Base-by-base conservation (phyloP, 1,140 invertebrate species). In the Acyrthosiphon pisum region DNA sequence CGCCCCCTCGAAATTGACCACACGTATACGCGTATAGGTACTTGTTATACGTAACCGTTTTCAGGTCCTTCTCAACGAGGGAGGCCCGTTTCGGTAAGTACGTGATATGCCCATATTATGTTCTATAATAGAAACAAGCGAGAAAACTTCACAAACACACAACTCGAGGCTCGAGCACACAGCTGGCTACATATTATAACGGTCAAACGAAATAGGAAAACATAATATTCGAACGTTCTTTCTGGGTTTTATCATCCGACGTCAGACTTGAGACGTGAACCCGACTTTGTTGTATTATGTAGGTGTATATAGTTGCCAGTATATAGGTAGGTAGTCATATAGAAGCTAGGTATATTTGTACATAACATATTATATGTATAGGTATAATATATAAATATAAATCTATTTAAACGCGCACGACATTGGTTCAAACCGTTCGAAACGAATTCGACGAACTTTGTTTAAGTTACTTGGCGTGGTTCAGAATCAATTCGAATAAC, bases 1-100 rank as follows among this genome's bases (percentile, higher is more conserved):
- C 90, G 56, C 90, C 90, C 60, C 41, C 90, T 76, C 56, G 41
- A 91, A 91, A 76, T 89, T 89, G 48, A 56, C 88, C 88, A 20
- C 88, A 56, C 86, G 44, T 88, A 87, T 26, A 26, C 30, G 7
- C 30, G 7, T 35, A 53, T 35, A 46, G 26, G 23, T 30, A 68
- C 60, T 11, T 76, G 30, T n/a, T 76, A 76, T 53, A 89, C 35
- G n/a, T 37, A 48, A 41, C 48, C 50, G 50, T 53, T 89, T 89
- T 89, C 37, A 56, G 88, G 88, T 56, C 48, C 50, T 35, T 41
- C 35, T 56, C 88, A 9, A 89, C 88, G 50, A 37, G 23, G 35
- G 88, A 41, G 88, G 3, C 35, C 50, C 35, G 30, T 89, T 89
- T 56, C 35, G 35, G 50, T 56, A 89, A 89, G 87, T 89, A 35